Conservation (phyloP, 2,113 vertebrate genomes). For the Myrmecobius fasciatus region DNA sequence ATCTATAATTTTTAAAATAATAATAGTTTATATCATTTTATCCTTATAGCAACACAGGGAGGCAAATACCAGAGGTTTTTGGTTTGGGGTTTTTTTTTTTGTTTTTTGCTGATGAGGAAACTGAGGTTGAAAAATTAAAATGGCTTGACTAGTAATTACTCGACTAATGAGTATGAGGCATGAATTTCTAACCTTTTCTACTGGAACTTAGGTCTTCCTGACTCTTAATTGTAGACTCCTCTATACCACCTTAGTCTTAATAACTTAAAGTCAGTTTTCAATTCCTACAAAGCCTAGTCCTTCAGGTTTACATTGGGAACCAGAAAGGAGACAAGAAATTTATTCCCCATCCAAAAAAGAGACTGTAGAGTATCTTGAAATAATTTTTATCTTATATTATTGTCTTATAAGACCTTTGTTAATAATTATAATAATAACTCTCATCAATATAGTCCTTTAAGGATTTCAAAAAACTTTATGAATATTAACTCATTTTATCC, state of each 20-base stretch:
- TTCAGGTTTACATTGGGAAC: not conserved
- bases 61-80: not conserved
- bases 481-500: not conserved
- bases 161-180: not conserved
- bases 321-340: not conserved
- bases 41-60: not conserved
- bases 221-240: not conserved
- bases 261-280: conserved; percentile 11
- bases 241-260: not conserved
- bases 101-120: not conserved
- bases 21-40: not conserved
- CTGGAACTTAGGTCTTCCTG: not conserved
- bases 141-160: not conserved
- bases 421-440: not conserved
- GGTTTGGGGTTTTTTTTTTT: too few species aligned
- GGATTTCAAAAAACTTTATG: not conserved
- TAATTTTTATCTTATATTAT: not conserved
- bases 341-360: not conserved
- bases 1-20: not conserved
- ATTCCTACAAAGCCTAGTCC: not conserved
- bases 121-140: not conserved
- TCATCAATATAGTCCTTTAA: not conserved
- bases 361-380: not conserved
- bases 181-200: not conserved
- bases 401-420: conserved; percentile 16